Base-by-base conservation (phyloP, 1,140 invertebrate species). In the Batillaria attramentaria region DNA sequence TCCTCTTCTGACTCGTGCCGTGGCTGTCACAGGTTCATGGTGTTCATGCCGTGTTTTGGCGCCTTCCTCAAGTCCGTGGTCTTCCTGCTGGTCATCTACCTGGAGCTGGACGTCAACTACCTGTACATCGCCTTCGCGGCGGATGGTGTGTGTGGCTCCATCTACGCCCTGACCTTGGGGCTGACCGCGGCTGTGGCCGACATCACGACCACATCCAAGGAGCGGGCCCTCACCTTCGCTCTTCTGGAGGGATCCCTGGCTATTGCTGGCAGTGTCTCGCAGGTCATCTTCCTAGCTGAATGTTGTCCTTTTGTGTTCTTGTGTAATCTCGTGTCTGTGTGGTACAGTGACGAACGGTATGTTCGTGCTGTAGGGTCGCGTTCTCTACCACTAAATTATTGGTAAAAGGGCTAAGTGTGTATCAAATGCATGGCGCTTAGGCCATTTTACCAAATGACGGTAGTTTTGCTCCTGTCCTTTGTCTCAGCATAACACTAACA, bases 91-190 rank as follows among this genome's bases (percentile, higher is more conserved):
- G 43, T 77, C 18, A 35, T 77, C 18, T 77, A 68, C 28, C 31
- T 68, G 62, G 31, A 77, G 2, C 54, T 82, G 5, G 35, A 68
- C 24, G 28, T 82, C 20, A 50, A 72, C 24, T 72, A 57, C 10
- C 54, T 79, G 65, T 82, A 79, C 60, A 3, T 82, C 39, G 80
- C 65, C 13, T 72, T 46, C 42, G 41, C 37, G 13, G 2, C 77
- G 18, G 80, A 82, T 50, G 80, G 80, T 16, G 3, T 82, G 35
- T 42, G 43, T 24, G 80, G 80, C 0, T 77, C 80, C 6, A 62
- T 74, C 57, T 79, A 68, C 39, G 43, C 66, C 0, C 6, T 82
- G 33, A 0, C 54, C 6, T 3, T 79, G 8, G 80, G 68, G 6
- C n/a, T 79, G 1, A 72, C 20, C 33, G 50, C 80, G 3, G 31